These are phyloP conservation scores for Cyclophora punctaria DNA, from an alignment of 2,888 invertebrate species.

Conservation along the genomic window DNA sequence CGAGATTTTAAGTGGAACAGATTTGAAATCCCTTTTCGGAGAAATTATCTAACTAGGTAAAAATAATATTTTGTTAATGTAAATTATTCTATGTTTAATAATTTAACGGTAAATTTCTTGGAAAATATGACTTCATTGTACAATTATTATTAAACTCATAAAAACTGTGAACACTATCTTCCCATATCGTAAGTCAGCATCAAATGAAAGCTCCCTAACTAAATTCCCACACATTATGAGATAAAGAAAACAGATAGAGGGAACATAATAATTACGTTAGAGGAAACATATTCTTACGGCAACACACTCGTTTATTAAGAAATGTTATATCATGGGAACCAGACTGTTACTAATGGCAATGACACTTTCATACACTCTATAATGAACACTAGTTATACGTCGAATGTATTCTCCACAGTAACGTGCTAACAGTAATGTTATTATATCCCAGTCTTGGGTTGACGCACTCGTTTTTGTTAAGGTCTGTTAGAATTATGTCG, in stretches of 20 bases:
- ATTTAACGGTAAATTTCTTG: too few relatives aligned
- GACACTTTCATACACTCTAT: constrained; percentile 22
- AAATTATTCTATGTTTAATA: too few relatives aligned
- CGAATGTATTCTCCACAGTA: constrained; percentile 10
- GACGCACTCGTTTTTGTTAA: constrained; percentile 28
- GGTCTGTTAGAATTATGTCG: constrained; percentile 40
- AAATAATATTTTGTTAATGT: too few relatives aligned
- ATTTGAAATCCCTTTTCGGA: too few relatives aligned
- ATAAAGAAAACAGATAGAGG: constrained; percentile 23
- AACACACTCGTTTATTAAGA: constrained; percentile 14
- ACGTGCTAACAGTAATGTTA: constrained; percentile 5
- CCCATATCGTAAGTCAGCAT: neutral
- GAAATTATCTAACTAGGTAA: too few relatives aligned
- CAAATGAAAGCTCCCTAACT: constrained; percentile 10
- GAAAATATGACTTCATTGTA: too few relatives aligned
- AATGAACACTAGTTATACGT: constrained; percentile 22
- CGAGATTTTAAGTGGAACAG: too few relatives aligned
- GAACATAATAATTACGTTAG: constrained; percentile 14
- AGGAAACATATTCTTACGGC: constrained; percentile 8
- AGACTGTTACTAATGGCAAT: constrained; percentile 11
- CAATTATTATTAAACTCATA: too few relatives aligned
- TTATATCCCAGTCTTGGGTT: constrained; percentile 17
- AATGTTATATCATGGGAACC: constrained; percentile 29
- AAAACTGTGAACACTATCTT: neutral
- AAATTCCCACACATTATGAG: constrained; percentile 20